phyloP scores from a whole-genome alignment of 1,140 invertebrate genomes.

The Vanessa tameamea region DNA sequence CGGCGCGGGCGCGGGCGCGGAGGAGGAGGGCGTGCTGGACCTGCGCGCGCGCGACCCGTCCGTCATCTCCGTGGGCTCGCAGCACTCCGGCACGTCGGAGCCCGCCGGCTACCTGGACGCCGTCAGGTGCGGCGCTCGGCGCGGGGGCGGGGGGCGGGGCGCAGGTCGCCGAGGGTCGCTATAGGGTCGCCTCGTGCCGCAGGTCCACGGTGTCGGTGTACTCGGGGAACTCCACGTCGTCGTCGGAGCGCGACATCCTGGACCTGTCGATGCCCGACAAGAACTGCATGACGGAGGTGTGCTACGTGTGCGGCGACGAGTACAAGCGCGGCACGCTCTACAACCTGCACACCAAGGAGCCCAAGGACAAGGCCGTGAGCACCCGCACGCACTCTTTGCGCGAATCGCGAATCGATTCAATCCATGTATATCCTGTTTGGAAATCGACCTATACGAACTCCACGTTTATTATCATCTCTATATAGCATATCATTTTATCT shows the following conservation, averaged over 20 bases:
- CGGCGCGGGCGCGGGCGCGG: slow-evolving; percentile 61
- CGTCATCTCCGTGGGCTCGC: slow-evolving; percentile 74
- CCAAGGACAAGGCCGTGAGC: slow-evolving; percentile 76
- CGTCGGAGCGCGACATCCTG: slow-evolving; percentile 85
- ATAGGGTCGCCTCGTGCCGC: background rate
- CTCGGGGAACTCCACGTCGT: slow-evolving; percentile 76
- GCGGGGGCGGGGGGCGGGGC: too few relatives aligned
- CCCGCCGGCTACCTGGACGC: slow-evolving; percentile 72
- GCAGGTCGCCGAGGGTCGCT: too few relatives aligned
- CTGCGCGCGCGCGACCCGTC: slow-evolving; percentile 81
- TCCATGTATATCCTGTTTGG: too few relatives aligned
- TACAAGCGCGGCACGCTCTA: slow-evolving; percentile 88
- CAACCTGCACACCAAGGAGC: slow-evolving; percentile 82
- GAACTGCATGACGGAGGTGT: slow-evolving; percentile 93
- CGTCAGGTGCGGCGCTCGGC: slow-evolving; percentile 49
- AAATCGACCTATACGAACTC: too few relatives aligned
- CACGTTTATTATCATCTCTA: too few relatives aligned
- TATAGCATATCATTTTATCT: too few relatives aligned
- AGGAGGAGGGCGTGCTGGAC: slow-evolving; percentile 85
- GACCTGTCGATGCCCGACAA: slow-evolving; percentile 95
- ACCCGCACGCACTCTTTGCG: background rate
- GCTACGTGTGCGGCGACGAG: slow-evolving; percentile 94
- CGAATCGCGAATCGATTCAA: too few relatives aligned
- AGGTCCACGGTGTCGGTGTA: slow-evolving; percentile 76
- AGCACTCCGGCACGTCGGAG: slow-evolving; percentile 71